Conservation (phyloP, 2,888 invertebrate species). For the Pristionchus entomophagus region DNA sequence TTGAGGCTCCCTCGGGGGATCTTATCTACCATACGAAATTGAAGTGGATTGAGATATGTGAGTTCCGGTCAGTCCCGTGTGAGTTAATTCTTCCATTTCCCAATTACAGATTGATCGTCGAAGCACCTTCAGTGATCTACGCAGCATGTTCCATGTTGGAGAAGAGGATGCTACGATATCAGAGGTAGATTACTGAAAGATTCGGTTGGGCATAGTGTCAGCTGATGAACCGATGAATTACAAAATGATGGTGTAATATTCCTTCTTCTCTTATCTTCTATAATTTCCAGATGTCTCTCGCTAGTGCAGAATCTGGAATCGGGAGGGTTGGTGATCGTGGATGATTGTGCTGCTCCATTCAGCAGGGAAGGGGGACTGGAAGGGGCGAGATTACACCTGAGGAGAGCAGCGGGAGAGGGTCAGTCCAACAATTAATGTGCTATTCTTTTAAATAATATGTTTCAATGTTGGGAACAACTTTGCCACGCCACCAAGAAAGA, state of each 20-base stretch:
- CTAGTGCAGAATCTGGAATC: conserved; percentile 21
- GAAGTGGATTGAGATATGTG: too few relatives aligned
- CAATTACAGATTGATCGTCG: conserved; percentile 7
- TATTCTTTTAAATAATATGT: too few relatives aligned
- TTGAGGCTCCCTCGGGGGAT: too few relatives aligned
- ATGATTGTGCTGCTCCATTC: neutral
- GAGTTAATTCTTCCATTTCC: too few relatives aligned
- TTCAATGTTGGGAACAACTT: too few relatives aligned
- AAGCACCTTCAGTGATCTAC: conserved; percentile 20
- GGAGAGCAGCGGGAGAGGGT: neutral
- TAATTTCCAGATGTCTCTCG: neutral
- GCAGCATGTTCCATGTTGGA: conserved; percentile 2
- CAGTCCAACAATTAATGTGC: neutral
- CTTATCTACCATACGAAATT: too few relatives aligned
- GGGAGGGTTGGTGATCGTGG: neutral
- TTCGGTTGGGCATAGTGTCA: neutral
- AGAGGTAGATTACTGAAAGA: conserved; percentile 4
- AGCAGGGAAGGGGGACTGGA: neutral
- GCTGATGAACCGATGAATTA: too few relatives aligned
- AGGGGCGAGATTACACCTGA: neutral
- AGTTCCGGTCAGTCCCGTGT: too few relatives aligned
- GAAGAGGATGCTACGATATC: conserved; percentile 4
- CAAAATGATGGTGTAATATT: too few relatives aligned
- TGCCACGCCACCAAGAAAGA: too few relatives aligned
- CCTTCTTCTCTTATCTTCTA: too few relatives aligned